Conservation (phyloP, 1,140 invertebrate species). For the Lethrus apterus region DNA sequence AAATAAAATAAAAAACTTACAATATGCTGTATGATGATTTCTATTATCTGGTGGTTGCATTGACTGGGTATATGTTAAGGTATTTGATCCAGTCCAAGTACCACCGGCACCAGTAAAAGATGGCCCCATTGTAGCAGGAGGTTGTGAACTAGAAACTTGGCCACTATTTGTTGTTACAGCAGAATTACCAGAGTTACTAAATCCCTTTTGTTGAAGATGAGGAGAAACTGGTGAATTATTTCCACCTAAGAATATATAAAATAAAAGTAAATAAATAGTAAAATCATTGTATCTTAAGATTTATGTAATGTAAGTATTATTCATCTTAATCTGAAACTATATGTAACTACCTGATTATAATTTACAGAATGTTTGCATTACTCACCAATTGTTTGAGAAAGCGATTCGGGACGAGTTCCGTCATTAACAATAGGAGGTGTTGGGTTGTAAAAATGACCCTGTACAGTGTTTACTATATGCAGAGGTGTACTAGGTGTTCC, state of each 20-base stretch:
- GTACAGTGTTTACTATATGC: slow-evolving; percentile 22
- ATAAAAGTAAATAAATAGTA: no score
- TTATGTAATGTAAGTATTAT: no score
- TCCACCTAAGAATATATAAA: slow-evolving; percentile 20
- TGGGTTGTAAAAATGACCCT: slow-evolving; percentile 27
- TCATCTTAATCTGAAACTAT: no score
- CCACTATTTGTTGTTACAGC: slow-evolving; percentile 21
- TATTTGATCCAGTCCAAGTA: slow-evolving; percentile 78
- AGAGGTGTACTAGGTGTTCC: slow-evolving; percentile 18
- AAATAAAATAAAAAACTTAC: no score
- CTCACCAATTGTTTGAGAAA: slow-evolving; percentile 26
- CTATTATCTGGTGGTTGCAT: slow-evolving; percentile 65
- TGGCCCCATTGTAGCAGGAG: slow-evolving; percentile 39
- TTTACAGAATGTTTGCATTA: no score
- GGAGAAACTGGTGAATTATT: slow-evolving; percentile 37
- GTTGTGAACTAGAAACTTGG: slow-evolving; percentile 29
- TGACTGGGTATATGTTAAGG: slow-evolving; percentile 87
- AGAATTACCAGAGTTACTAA: slow-evolving; percentile 23
- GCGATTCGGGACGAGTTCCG: slow-evolving; percentile 19
- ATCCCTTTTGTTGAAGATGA: slow-evolving; percentile 45
- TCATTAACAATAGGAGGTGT: slow-evolving; percentile 21
- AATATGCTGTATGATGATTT: slow-evolving; percentile 63
- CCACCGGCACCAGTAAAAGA: slow-evolving; percentile 45
- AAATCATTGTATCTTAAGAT: no score
- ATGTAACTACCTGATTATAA: no score